phyloP scores from a whole-genome alignment of 2,888 invertebrate species.

The Eristalis tenax region DNA sequence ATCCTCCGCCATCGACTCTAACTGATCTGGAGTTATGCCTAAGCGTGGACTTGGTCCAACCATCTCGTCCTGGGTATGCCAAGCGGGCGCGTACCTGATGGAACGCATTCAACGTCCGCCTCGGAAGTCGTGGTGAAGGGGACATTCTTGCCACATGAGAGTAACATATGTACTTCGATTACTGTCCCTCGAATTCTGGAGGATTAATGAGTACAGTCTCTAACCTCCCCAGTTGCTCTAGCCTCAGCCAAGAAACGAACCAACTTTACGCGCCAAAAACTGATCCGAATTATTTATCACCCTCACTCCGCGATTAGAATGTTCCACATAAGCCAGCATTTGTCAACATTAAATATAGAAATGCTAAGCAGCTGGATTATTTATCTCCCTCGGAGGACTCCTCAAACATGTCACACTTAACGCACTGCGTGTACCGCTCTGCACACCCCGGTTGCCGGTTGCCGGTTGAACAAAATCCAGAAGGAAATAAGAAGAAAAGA shows the following conservation, averaged over 20 bases:
- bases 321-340: constrained; percentile 38
- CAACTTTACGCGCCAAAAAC: not conserved
- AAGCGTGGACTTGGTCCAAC: too few relatives aligned
- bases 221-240: not conserved
- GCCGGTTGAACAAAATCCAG: not conserved
- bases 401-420: not conserved
- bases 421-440: constrained; percentile 13
- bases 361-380: constrained; percentile 48
- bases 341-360: constrained; percentile 47
- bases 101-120: too few relatives aligned
- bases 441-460: not conserved
- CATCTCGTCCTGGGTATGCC: too few relatives aligned
- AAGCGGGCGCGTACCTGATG: too few relatives aligned
- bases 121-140: too few relatives aligned
- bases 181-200: too few relatives aligned
- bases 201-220: too few relatives aligned
- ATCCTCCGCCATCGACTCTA: too few relatives aligned
- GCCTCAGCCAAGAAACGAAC: not conserved
- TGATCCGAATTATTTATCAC: constrained; percentile 19
- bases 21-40: too few relatives aligned
- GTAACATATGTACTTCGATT: too few relatives aligned
- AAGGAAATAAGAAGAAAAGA: not conserved
- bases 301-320: constrained; percentile 32
- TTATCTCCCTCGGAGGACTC: constrained; percentile 48
- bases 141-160: too few relatives aligned